Percentiles rank a stretch among this genome's conserved stretches.
Conservation (phyloP, 2,888 invertebrate species). For the Toxonevra muliebris region DNA sequence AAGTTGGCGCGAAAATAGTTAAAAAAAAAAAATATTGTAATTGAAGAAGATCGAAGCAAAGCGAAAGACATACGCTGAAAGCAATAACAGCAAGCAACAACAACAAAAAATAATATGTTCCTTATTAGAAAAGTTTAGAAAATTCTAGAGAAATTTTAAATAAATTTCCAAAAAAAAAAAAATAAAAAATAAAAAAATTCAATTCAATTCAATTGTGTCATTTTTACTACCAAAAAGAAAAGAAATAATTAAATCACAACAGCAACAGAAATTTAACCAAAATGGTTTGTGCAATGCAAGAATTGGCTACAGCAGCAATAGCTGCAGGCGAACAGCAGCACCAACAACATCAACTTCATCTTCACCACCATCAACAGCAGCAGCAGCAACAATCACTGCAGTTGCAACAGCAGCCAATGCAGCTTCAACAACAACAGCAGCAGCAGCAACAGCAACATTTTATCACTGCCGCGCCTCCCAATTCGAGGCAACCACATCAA, state of each 20-base stretch:
- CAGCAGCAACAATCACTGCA: constrained; percentile 42
- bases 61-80: constrained; percentile 8
- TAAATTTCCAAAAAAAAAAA: background rate
- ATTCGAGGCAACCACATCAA: constrained; percentile 17
- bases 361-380: constrained; percentile 49
- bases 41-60: constrained; percentile 22
- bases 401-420: constrained; percentile 39
- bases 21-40: constrained; percentile 29
- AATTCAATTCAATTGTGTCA: constrained; percentile 55
- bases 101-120: constrained; percentile 52
- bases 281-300: constrained; percentile 66
- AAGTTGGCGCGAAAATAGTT: constrained; percentile 37
- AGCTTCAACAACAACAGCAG: constrained; percentile 29
- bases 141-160: constrained; percentile 39
- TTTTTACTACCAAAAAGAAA: constrained; percentile 55
- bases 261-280: constrained; percentile 30
- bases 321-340: constrained; percentile 44
- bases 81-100: constrained; percentile 13
- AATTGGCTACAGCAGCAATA: constrained; percentile 45
- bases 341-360: constrained; percentile 46
- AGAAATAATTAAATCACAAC: constrained; percentile 14
- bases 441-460: constrained; percentile 39
- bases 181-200: too few species aligned
- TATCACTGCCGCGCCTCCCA: constrained; percentile 29
- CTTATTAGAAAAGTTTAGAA: constrained; percentile 58